A percentile compares a stretch with the other conserved stretches of the same genome.
phyloP scores from a whole-genome alignment of 2,888 invertebrate genomes.

The Acanthosepion esculentum region DNA sequence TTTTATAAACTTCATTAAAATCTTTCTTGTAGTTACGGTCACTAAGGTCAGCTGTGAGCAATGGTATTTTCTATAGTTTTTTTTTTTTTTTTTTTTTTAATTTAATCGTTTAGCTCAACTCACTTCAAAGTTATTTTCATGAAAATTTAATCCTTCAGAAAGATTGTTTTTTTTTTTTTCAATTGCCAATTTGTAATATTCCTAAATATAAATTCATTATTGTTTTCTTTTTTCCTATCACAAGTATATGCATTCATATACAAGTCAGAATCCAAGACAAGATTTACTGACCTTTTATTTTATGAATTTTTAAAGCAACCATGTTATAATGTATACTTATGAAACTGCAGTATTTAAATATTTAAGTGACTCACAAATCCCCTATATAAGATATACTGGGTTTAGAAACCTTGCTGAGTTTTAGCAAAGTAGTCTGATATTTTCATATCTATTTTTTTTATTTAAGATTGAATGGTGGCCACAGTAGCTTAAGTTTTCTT shows the following conservation, averaged over 20 bases:
- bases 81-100: not conserved
- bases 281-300: not conserved
- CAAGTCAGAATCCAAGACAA: not conserved
- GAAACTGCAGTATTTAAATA: not conserved
- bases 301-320: not conserved
- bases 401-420: not conserved
- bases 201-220: too few species aligned
- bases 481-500: not conserved
- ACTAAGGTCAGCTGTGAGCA: not conserved
- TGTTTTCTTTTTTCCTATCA: not conserved
- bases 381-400: not conserved
- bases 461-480: not conserved
- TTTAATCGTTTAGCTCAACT: not conserved
- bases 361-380: not conserved
- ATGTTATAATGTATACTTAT: not conserved
- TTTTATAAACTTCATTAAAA: not conserved
- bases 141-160: not conserved
- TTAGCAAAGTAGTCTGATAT: not conserved
- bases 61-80: not conserved
- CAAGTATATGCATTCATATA: not conserved
- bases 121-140: not conserved
- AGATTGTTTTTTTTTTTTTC: not conserved
- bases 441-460: too few species aligned
- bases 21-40: not conserved
- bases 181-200: not conserved